Evolutionary conservation across 2,797 vertebrate genomes (phyloP).

Genomic region (Hafferia zeledoni): DNA sequence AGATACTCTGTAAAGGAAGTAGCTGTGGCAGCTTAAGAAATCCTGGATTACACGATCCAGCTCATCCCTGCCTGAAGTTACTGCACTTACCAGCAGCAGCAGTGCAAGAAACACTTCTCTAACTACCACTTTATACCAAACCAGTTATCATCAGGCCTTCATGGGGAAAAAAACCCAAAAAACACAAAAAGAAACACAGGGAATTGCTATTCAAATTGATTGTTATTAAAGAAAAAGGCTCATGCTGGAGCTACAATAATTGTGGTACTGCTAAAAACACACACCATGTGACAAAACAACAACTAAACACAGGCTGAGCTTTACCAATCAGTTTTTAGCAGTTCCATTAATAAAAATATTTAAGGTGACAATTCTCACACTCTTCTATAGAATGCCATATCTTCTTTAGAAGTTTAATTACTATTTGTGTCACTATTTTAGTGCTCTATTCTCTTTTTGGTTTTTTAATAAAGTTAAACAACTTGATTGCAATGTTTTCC

Average conservation of each 20-base stretch:
- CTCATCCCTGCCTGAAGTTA: background rate
- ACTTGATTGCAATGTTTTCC: background rate
- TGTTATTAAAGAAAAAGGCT: background rate
- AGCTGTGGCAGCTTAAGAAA: background rate
- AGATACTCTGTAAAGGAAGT: background rate
- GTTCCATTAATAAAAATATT: background rate
- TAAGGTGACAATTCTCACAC: background rate
- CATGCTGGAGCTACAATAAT: background rate
- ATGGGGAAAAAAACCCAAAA: accelerated
- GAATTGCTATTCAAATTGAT: background rate
- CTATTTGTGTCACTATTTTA: background rate
- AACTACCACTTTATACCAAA: background rate
- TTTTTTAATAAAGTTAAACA: background rate
- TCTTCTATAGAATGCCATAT: background rate
- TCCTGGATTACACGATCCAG: background rate
- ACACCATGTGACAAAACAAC: background rate
- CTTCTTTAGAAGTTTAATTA: background rate
- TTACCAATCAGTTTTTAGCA: background rate
- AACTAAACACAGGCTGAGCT: background rate
- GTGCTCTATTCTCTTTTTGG: background rate
- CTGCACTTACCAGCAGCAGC: background rate
- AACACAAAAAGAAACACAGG: background rate
- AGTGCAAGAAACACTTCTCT: accelerated
- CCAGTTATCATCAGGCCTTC: background rate
- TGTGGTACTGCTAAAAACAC: background rate